Evolutionary conservation across 2,113 vertebrate species (phyloP).

Genomic region (cat (Felis catus)): F.catus_Fca126_mat1.0 CM031423.1:3781501-3782000

Average conservation of each 20-base stretch:
- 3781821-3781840: fast-evolving
- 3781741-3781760: neutral
- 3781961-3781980: neutral
- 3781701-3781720: neutral
- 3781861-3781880: fast-evolving
- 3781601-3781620: slow-evolving; percentile 66
- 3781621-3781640: slow-evolving; percentile 49
- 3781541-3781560: neutral
- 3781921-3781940: neutral
- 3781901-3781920: fast-evolving
- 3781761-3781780: neutral
- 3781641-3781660: slow-evolving; percentile 49
- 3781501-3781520: slow-evolving; percentile 46
- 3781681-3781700: neutral
- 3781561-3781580: slow-evolving; percentile 10
- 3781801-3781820: neutral
- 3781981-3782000: too few species aligned
- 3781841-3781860: fast-evolving
- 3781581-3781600: neutral
- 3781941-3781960: neutral
- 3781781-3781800: neutral
- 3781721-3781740: neutral
- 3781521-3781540: neutral
- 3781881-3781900: too few species aligned
- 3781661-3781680: slow-evolving; percentile 24